A percentile compares a stretch with the other conserved stretches of the same genome.
These are phyloP conservation scores for Denticeps clupeoides DNA, from an alignment of 2,797 vertebrate genomes.

Conservation along the genomic window DNA sequence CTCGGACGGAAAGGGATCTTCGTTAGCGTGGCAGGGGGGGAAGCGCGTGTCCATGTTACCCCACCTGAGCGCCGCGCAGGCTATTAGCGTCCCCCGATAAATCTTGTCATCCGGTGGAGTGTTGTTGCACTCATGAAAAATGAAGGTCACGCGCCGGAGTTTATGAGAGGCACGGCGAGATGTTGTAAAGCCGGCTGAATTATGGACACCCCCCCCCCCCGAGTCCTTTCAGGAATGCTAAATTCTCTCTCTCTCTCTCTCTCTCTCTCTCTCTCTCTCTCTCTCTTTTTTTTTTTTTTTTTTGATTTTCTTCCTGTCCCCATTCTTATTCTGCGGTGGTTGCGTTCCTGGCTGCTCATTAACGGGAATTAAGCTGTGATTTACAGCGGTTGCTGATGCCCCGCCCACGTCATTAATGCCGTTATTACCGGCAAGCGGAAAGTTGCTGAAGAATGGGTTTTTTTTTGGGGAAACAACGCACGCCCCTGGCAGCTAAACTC, in stretches of 20 bases:
- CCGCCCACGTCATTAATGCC: neutral
- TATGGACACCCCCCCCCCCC: constrained; percentile 45
- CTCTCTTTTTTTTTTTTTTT: neutral
- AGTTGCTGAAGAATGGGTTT: no score
- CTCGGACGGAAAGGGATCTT: no score
- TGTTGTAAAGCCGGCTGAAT: constrained; percentile 56
- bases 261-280: neutral
- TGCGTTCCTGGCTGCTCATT: constrained; percentile 13
- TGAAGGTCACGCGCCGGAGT: constrained; percentile 61
- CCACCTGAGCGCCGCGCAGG: constrained; percentile 32
- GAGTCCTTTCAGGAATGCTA: constrained; percentile 36
- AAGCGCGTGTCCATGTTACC: neutral
- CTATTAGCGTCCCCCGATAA: constrained; percentile 63
- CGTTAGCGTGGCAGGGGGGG: no score
- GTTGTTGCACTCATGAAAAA: constrained; percentile 50
- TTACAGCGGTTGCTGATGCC: constrained; percentile 9
- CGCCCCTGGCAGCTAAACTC: no score
- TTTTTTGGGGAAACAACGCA: no score
- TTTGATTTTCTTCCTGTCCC: constrained; percentile 5
- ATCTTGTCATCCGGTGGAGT: constrained; percentile 57
- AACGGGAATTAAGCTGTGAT: constrained; percentile 22
- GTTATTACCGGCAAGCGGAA: no score
- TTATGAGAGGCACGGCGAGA: constrained; percentile 47
- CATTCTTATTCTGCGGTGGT: constrained; percentile 11
- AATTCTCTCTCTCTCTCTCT: constrained; percentile 27